A percentile compares a stretch with the other conserved stretches of the same genome.
Conservation (phyloP, 2,888 invertebrate genomes). For the Criorhina ranunculi region DNA sequence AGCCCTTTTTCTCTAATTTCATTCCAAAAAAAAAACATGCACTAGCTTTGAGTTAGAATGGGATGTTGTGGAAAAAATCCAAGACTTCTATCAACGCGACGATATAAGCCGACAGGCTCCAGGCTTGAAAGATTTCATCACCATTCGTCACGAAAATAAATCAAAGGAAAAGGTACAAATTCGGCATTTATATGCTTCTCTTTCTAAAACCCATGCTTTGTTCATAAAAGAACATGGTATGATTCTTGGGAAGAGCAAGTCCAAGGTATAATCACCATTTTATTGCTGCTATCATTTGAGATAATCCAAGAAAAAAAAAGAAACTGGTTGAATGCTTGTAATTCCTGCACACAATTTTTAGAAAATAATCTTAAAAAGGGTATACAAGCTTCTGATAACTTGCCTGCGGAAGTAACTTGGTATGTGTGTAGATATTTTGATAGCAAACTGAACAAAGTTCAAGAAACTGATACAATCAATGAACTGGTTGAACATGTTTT, state of each 20-base stretch:
- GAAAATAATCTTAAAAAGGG: constrained; percentile 10
- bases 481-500: constrained; percentile 31
- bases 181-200: constrained; percentile 13
- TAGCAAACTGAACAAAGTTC: constrained; percentile 24
- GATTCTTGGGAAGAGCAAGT: constrained; percentile 23
- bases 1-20: neutral
- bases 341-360: constrained; percentile 8
- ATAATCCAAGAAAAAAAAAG: constrained; percentile 33
- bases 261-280: constrained; percentile 19
- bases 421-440: constrained; percentile 24
- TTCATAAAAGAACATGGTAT: constrained; percentile 17
- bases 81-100: constrained; percentile 15
- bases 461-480: constrained; percentile 28
- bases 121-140: constrained; percentile 18
- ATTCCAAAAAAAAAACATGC: constrained; percentile 16
- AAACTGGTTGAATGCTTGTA: constrained; percentile 28
- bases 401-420: constrained; percentile 20
- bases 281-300: constrained; percentile 20
- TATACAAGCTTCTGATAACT: constrained; percentile 23
- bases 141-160: constrained; percentile 13
- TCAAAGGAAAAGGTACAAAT: constrained; percentile 27
- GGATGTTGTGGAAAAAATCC: neutral
- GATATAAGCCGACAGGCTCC: constrained; percentile 29
- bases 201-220: constrained; percentile 23
- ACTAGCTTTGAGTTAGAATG: constrained; percentile 13